phyloP scores from a whole-genome alignment of 2,797 vertebrate genomes.

The Poecile montanus region DNA sequence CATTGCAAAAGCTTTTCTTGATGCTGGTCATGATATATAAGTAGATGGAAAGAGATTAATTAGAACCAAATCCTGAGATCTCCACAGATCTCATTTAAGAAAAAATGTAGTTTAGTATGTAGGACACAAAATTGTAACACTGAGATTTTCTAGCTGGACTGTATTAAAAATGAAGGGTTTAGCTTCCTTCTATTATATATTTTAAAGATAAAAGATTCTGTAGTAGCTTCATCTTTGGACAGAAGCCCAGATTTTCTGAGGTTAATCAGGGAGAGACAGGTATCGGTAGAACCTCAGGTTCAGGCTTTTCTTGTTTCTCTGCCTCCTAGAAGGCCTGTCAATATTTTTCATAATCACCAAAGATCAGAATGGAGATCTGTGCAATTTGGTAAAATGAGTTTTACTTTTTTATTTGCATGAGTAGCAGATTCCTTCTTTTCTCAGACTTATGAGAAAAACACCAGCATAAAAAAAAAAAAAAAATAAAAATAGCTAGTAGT shows the following conservation, averaged over 20 bases:
- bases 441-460: not conserved
- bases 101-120: not conserved
- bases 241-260: not conserved
- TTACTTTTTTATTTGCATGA: not conserved
- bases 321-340: not conserved
- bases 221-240: not conserved
- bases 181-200: not conserved
- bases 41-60: not conserved
- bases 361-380: not conserved
- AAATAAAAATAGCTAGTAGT: not conserved
- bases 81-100: not conserved
- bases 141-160: not conserved
- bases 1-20: not conserved
- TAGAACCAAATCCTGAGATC: not conserved
- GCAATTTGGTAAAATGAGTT: not conserved
- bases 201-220: not conserved
- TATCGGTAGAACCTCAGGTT: accelerated
- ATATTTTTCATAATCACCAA: not conserved
- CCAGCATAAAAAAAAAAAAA: not conserved
- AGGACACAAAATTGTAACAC: not conserved
- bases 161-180: not conserved
- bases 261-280: not conserved
- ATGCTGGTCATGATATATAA: not conserved
- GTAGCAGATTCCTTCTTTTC: not conserved
- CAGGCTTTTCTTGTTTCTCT: not conserved